A percentile compares a stretch with the other conserved stretches of the same genome.
Evolutionary conservation across 2,797 vertebrate species (phyloP).

Genomic region (Phylloscopus collybita): DNA sequence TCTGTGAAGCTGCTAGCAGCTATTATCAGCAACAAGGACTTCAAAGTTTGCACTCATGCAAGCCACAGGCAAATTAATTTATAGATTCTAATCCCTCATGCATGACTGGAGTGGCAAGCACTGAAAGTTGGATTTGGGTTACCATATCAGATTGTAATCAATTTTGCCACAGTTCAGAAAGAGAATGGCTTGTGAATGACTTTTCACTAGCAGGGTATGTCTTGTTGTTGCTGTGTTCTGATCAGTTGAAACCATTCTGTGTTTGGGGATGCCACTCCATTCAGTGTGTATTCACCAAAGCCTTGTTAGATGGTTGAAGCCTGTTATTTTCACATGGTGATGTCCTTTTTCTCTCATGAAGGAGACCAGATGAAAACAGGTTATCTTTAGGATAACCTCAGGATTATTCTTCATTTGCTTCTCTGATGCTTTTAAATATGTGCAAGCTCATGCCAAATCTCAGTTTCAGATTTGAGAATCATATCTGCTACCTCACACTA

Average conservation of each 20-base stretch:
- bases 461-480: not conserved
- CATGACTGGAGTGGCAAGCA: not conserved
- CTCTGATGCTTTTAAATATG: not conserved
- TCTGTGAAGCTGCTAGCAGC: not conserved
- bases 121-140: not conserved
- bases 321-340: not conserved
- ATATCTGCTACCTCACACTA: not conserved
- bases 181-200: not conserved
- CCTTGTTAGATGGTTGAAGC: not conserved
- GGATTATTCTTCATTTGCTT: not conserved
- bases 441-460: not conserved
- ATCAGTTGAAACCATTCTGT: not conserved
- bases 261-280: not conserved
- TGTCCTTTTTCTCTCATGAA: not conserved
- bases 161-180: not conserved
- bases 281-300: not conserved
- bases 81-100: not conserved
- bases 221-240: fast-evolving
- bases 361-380: not conserved
- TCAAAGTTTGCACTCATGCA: not conserved
- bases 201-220: not conserved
- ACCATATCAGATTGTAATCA: not conserved
- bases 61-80: not conserved
- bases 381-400: not conserved
- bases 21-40: not conserved